Evolutionary conservation across 2,113 vertebrate species (phyloP), one percentile per base, ranked within the genome.

Genomic region (Centropus bengalensis): DNA sequence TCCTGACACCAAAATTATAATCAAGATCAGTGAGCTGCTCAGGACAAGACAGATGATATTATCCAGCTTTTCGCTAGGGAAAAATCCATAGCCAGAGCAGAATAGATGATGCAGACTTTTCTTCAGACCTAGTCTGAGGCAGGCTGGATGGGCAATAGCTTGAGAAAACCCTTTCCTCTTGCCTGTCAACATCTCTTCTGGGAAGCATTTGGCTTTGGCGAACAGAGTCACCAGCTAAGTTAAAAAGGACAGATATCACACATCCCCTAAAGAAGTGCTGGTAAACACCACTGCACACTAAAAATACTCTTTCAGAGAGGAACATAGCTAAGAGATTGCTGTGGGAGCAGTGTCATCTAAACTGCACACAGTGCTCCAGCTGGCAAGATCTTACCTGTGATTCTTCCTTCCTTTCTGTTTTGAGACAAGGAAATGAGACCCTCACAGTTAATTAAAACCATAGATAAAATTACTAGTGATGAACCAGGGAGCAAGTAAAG

Each of bases 381-480:
- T 90, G 67, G 52, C 38, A 76, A 69, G 36, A 19, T 62, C 56
- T 66, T 27, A 62, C 67, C 9, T 4, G 44, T 0, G 0, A 24
- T 54, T 40, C 80, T 58, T 90, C 58, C 45, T 66, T 59, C 17
- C 67, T 49, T 45, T 80, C 79, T 79, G 30, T 75, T 91, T 45
- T n/a, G 52, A 89, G 42, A 66, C 16, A 40, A 20, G 33, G 30
- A 30, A 45, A 76, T 55, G 71, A 70, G 27, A 70, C 36, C 58
- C 62, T 69, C 30, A 55, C 40, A 38, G 32, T 42, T 81, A 84
- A 93, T 91, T 73, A 85, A 93, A 93, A 85, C 47, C n/a, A 27
- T 10, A 91, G 80, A 47, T 40, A 82, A 94, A 92, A 49, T 47
- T 93, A 82, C 45, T 22, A 71, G 64, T 71, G 49, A 54, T 56